A percentile compares a stretch with the other conserved stretches of the same genome.
These are phyloP conservation scores for Bujurquina vittata DNA, from an alignment of 2,113 vertebrate genomes.

Conservation along the genomic window DNA sequence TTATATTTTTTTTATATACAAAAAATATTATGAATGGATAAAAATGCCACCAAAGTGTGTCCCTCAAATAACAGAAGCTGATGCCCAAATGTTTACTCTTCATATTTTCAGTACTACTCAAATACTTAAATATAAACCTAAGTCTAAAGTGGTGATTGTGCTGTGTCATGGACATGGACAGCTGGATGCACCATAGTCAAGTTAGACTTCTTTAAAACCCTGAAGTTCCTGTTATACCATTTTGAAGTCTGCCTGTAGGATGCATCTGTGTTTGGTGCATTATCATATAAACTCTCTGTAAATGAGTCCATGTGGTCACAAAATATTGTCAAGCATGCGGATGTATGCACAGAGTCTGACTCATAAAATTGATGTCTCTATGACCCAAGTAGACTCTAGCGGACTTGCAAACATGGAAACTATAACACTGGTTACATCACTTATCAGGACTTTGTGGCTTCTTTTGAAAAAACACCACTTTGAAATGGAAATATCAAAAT, in stretches of 20 bases:
- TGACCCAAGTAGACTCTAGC: too few relatives aligned
- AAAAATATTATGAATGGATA: neutral
- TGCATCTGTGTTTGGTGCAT: neutral
- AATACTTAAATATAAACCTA: neutral
- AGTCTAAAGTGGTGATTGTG: too few relatives aligned
- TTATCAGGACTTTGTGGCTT: neutral
- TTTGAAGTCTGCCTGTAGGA: neutral
- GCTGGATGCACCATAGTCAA: neutral
- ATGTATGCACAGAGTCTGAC: neutral
- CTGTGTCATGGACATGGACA: neutral
- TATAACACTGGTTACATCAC: neutral
- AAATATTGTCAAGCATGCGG: neutral
- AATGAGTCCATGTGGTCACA: neutral
- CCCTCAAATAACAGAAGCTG: neutral
- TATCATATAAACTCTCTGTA: neutral
- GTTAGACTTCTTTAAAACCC: too few relatives aligned
- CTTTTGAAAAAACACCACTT: neutral
- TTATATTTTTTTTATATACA: neutral
- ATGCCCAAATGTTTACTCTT: neutral
- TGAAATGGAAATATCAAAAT: too few relatives aligned
- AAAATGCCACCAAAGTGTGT: neutral
- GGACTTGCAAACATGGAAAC: neutral
- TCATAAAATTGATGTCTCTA: too few relatives aligned
- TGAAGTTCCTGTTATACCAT: neutral
- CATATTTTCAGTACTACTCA: neutral